Base-by-base conservation (phyloP, 2,113 vertebrate genomes). In the Canis aureus region DNA sequence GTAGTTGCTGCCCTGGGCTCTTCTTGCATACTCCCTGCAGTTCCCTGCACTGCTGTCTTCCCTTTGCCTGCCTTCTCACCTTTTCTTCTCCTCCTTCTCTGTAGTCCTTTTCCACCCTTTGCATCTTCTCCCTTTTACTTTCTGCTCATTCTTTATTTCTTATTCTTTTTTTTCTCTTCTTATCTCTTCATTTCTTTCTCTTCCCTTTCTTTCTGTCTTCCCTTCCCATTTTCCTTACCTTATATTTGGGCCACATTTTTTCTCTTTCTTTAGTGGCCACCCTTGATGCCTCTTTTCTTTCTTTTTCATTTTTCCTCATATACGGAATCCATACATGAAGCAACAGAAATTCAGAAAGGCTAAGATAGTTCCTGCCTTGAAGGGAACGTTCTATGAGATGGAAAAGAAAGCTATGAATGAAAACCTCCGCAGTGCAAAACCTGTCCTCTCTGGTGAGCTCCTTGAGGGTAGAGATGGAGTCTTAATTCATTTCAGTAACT, bases 1-100 rank as follows among this genome's bases (percentile, higher is more conserved):
- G 1, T 9, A 10, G 13, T 38, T 35, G 9, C 43, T 3, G 1
- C 73, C n/a, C 38, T 11, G 9, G 32, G 5, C 25, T 11, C 6
- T 15, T 12, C 12, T 32, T 8, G 10, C 35, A 22, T 27, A 15
- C 9, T 29, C 55, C 59, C 6, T 4, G 27, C 23, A 80, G 20
- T 38, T 59, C 1, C 11, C 51, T 20, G 8, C 6, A 29, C 17
- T 60, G 22, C 38, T 29, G 13, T 23, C 51, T 16, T 32, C 6
- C 25, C n/a, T 55, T 59, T 15, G 5, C 16, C 11, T 49, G 38
- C 38, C 43, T 82, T 35, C 22, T 62, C 17, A 9, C 38, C 32
- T 91, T 69, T 79, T 32, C 23, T 95, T 22, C 17, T 62, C 4
- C 32, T 25, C 7, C 23, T 83, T 35, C 2, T 5, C 49, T 43